These are phyloP conservation scores for Puffinus mauretanicus DNA, from an alignment of 2,113 vertebrate species.

Conservation along the genomic window DNA sequence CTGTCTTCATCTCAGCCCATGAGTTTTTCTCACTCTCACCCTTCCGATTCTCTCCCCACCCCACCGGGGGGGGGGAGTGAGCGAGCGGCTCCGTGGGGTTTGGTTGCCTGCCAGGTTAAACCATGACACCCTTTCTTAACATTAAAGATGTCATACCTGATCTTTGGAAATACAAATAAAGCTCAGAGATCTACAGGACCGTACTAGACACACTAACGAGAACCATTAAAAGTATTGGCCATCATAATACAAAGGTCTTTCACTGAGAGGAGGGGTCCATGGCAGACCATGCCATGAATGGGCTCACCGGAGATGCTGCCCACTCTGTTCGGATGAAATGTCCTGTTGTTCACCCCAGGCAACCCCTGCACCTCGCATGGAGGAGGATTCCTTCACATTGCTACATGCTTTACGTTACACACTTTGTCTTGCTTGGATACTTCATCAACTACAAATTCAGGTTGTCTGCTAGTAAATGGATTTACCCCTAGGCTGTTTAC, in stretches of 20 bases:
- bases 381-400: background rate
- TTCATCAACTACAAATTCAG: background rate
- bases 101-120: too few species aligned
- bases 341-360: background rate
- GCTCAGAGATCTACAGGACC: background rate
- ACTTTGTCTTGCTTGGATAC: background rate
- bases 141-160: background rate
- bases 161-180: background rate
- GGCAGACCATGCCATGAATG: background rate
- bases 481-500: background rate
- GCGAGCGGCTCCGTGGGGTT: too few species aligned
- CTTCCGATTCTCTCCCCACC: too few species aligned
- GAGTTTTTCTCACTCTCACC: too few species aligned
- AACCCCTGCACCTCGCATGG: background rate
- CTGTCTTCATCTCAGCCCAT: too few species aligned
- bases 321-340: background rate
- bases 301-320: background rate
- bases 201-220: background rate
- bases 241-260: background rate
- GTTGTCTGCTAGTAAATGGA: background rate
- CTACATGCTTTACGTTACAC: fast-evolving
- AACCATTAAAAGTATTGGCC: background rate
- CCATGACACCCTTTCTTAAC: background rate
- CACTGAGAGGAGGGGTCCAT: background rate
- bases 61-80: too few species aligned